Percentiles rank a stretch among this genome's conserved stretches.
phyloP scores from a whole-genome alignment of 1,140 invertebrate genomes.

The Samia ricini region DNA sequence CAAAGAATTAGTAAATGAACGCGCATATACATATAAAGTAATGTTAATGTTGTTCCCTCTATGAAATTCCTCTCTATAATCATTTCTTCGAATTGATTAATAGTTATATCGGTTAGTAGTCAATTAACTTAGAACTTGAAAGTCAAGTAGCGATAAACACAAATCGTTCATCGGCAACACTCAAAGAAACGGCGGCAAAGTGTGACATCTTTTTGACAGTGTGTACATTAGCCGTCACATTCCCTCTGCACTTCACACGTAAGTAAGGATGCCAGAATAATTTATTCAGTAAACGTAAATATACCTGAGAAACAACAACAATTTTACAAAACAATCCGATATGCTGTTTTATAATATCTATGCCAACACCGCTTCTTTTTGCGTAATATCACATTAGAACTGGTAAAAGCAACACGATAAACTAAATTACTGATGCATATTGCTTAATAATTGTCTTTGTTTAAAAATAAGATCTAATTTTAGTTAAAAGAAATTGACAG shows the following conservation, averaged over 20 bases:
- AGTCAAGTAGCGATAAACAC: constrained; percentile 30
- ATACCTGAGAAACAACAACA: neutral
- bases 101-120: constrained; percentile 35
- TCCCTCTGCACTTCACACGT: constrained; percentile 43
- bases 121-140: constrained; percentile 34
- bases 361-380: no score
- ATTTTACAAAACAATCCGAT: neutral
- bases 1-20: neutral
- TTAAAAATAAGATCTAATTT: constrained; percentile 26
- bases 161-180: constrained; percentile 40
- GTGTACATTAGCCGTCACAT: constrained; percentile 38
- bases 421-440: neutral
- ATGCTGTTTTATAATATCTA: no score
- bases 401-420: neutral
- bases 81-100: constrained; percentile 24
- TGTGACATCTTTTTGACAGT: constrained; percentile 31
- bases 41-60: neutral
- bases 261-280: constrained; percentile 17
- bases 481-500: neutral
- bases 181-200: constrained; percentile 16
- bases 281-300: constrained; percentile 2
- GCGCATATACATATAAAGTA: neutral
- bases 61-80: constrained; percentile 12
- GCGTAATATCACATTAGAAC: neutral
- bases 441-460: no score